Evolutionary conservation across 2,113 vertebrate genomes (phyloP).

Genomic region (Collichthys lucidus): DNA sequence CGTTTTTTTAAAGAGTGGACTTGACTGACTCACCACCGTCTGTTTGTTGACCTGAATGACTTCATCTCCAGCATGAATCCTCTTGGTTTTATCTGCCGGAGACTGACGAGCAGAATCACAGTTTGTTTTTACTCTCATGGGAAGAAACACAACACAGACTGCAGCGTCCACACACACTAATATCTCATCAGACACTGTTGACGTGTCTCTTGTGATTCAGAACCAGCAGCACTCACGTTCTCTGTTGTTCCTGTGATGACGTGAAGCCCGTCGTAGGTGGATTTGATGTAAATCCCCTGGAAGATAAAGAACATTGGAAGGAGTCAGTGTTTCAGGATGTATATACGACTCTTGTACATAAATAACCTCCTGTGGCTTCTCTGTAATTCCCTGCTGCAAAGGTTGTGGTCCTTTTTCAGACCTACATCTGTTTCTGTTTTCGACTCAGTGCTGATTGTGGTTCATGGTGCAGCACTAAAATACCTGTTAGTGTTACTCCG

Average conservation of each 20-base stretch:
- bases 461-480: constrained; percentile 26
- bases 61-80: constrained; percentile 97
- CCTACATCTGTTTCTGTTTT: constrained; percentile 30
- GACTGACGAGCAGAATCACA: constrained; percentile 82
- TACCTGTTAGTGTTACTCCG: constrained; percentile 19
- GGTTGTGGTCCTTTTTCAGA: background rate
- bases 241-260: constrained; percentile 97
- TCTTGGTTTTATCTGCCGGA: constrained; percentile 93
- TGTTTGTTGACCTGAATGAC: constrained; percentile 95
- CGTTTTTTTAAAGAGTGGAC: background rate
- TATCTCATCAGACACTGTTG: background rate
- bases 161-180: background rate
- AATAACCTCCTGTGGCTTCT: constrained; percentile 17
- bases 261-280: constrained; percentile 96
- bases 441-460: background rate
- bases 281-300: constrained; percentile 99
- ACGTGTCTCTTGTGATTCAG: background rate
- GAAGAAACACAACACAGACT: background rate
- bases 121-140: background rate
- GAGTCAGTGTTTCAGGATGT: background rate
- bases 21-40: constrained; percentile 90
- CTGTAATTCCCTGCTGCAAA: background rate
- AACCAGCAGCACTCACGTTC: constrained; percentile 87
- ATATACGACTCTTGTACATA: background rate
- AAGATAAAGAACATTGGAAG: background rate